Conservation (phyloP, 2,888 invertebrate genomes). For the Spicauda simplicius region DNA sequence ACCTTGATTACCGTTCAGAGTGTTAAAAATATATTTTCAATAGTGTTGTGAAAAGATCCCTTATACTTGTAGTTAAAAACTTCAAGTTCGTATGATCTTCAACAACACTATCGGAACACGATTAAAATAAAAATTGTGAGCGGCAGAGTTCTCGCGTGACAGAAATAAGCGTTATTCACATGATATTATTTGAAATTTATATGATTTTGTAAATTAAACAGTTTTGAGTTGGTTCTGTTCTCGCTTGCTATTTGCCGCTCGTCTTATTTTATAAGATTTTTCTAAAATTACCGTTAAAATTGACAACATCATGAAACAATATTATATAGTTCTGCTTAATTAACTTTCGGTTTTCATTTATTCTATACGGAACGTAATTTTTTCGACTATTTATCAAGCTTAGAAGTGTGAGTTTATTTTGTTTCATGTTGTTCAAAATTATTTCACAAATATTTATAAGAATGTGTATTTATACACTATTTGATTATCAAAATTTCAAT, state of each 20-base stretch:
- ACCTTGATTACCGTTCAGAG: neutral
- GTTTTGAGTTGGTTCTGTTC: neutral
- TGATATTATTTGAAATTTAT: neutral
- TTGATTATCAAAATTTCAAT: constrained; percentile 1
- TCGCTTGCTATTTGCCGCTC: constrained; percentile 1
- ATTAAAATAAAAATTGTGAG: neutral
- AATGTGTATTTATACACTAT: neutral
- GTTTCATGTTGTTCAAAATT: constrained; percentile 30
- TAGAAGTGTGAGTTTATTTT: constrained; percentile 7
- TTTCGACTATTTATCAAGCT: neutral
- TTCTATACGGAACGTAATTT: neutral
- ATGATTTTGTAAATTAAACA: neutral
- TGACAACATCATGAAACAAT: neutral
- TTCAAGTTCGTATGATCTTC: neutral
- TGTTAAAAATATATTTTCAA: neutral
- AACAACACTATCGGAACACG: neutral
- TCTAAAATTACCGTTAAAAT: neutral
- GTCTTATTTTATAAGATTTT: constrained; percentile 1
- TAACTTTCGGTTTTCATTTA: neutral
- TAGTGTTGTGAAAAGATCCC: neutral
- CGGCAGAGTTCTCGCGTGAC: constrained; percentile 1
- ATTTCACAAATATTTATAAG: neutral
- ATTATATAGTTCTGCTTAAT: neutral
- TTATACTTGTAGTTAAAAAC: neutral
- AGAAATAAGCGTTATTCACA: constrained; percentile 1